Conservation (phyloP, 2,113 vertebrate genomes). For the Mormyrus iriodes region DNA sequence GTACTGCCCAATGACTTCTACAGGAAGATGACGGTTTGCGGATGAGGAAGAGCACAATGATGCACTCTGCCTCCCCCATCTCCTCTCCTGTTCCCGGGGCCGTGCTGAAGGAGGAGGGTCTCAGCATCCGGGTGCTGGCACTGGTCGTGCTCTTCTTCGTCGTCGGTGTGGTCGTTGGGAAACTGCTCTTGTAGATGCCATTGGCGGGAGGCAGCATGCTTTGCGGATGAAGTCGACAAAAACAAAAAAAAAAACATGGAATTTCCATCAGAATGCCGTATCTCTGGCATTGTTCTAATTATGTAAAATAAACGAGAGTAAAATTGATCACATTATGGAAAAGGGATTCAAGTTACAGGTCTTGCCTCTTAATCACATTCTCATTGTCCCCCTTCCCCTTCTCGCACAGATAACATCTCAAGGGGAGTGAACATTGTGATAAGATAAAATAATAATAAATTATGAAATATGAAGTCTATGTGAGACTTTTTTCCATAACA, state of each 20-base stretch:
- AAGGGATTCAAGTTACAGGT: constrained; percentile 66
- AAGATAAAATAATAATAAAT: constrained; percentile 19
- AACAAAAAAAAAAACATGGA: constrained; percentile 49
- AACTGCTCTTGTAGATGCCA: constrained; percentile 86
- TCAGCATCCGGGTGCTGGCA: constrained; percentile 76
- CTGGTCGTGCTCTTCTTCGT: constrained; percentile 89
- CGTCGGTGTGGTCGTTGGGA: constrained; percentile 87
- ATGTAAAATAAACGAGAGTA: constrained; percentile 51
- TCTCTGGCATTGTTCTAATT: constrained; percentile 76
- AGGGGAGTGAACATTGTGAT: constrained; percentile 35
- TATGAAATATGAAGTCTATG: constrained; percentile 16
- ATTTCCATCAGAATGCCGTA: constrained; percentile 70
- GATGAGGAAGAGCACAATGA: constrained; percentile 78
- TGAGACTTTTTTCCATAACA: constrained; percentile 41
- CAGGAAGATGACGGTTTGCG: constrained; percentile 90
- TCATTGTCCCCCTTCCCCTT: constrained; percentile 50
- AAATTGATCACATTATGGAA: constrained; percentile 36
- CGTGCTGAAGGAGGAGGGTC: constrained; percentile 78
- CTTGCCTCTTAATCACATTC: constrained; percentile 76
- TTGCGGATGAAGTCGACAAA: constrained; percentile 40
- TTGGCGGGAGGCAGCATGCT: constrained; percentile 61
- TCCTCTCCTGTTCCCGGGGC: constrained; percentile 50
- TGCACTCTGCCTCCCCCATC: constrained; percentile 55
- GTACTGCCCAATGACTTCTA: neutral
- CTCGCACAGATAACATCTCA: constrained; percentile 54